Evolutionary conservation across 2,888 invertebrate species (phyloP).

Genomic region (Theretra japonica): DNA sequence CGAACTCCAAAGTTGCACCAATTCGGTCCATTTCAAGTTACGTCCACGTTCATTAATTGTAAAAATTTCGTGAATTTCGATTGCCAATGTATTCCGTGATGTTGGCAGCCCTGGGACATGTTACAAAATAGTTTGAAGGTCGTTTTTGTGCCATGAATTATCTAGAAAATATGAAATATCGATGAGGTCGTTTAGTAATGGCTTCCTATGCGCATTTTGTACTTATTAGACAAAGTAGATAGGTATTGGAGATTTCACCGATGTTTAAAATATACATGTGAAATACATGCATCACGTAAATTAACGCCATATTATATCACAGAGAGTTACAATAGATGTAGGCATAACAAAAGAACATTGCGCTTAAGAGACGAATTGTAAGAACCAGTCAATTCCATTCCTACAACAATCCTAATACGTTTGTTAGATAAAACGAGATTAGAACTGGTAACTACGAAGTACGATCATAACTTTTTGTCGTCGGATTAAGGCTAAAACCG

Average conservation of each 20-base stretch:
- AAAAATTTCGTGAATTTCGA: background rate
- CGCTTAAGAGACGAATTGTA: too few species aligned
- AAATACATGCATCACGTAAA: too few species aligned
- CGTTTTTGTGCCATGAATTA: conserved; percentile 4
- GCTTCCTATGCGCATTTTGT: conserved; percentile 7
- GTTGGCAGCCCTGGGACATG: background rate
- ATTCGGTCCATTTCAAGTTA: background rate
- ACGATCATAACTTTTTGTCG: too few species aligned
- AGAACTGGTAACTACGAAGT: too few species aligned
- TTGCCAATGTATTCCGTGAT: conserved; percentile 2
- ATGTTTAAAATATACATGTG: too few species aligned
- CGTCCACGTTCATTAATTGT: background rate
- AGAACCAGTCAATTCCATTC: too few species aligned
- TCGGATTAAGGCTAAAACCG: too few species aligned
- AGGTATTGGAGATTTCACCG: background rate
- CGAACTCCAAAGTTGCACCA: background rate
- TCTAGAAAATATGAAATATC: conserved; percentile 3
- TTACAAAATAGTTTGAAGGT: conserved; percentile 10
- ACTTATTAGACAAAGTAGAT: background rate
- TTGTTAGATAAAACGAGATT: too few species aligned
- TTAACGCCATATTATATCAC: too few species aligned
- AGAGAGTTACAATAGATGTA: too few species aligned
- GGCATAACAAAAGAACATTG: too few species aligned
- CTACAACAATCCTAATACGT: too few species aligned
- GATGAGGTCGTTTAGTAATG: conserved; percentile 1